These are phyloP conservation scores for Diphyllodes magnificus DNA, from an alignment of 2,113 vertebrate species.

Conservation along the genomic window DNA sequence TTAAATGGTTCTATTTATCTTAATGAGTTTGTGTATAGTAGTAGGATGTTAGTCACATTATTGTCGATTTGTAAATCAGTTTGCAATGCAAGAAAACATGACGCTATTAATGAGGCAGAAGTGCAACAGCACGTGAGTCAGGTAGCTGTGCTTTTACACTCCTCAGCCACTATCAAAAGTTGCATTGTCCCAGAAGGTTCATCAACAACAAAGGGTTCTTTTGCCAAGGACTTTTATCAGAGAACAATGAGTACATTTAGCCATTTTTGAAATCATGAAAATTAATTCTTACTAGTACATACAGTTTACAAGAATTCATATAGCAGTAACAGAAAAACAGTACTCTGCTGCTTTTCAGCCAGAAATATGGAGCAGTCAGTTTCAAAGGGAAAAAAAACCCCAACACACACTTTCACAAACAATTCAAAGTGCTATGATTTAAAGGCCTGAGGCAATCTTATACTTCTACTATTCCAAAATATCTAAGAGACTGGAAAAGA, in stretches of 20 bases:
- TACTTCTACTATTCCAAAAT: background rate
- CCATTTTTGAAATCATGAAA: background rate
- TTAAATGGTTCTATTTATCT: slow-evolving; percentile 10
- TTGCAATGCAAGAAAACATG: background rate
- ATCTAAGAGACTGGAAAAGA: background rate
- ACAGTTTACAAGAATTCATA: background rate
- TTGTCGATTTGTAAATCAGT: background rate
- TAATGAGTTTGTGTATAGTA: background rate
- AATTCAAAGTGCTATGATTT: background rate
- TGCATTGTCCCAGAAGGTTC: background rate
- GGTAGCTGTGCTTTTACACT: background rate
- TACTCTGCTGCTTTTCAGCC: background rate
- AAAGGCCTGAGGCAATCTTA: background rate
- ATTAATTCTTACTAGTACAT: background rate
- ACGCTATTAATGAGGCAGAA: background rate
- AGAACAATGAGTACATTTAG: background rate
- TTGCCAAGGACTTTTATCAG: background rate
- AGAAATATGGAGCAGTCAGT: background rate
- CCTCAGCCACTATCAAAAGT: background rate
- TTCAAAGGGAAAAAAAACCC: background rate
- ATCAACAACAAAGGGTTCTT: background rate
- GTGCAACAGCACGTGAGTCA: background rate
- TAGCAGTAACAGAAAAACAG: background rate
- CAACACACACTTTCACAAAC: background rate
- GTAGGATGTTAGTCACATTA: background rate